These are phyloP conservation scores for Drosophila baimaii DNA, from an alignment of 1,140 invertebrate genomes.

Conservation along the genomic window DNA sequence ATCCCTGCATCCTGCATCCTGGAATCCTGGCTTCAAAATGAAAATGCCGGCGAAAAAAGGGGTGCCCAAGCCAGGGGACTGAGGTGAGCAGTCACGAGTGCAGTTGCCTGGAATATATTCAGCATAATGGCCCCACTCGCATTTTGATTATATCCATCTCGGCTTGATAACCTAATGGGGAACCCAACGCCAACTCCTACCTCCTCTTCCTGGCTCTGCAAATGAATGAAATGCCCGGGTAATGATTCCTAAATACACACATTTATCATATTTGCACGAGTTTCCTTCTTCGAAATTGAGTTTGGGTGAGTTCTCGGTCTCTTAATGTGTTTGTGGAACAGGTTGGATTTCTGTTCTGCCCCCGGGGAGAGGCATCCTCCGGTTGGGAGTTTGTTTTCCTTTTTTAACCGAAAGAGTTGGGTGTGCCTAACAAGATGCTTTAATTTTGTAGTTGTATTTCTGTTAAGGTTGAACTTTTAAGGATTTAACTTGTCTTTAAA, in stretches of 20 bases:
- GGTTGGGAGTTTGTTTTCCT: not conserved
- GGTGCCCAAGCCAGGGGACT: not conserved
- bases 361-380: not conserved
- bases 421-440: not conserved
- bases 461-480: not conserved
- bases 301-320: not conserved
- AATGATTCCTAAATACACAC: constrained; percentile 58
- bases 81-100: constrained; percentile 42
- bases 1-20: constrained; percentile 11
- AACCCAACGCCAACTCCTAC: constrained; percentile 8
- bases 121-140: constrained; percentile 39
- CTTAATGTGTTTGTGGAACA: constrained; percentile 18
- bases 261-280: constrained; percentile 48
- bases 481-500: not conserved
- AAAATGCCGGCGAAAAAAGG: constrained; percentile 19
- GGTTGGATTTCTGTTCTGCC: constrained; percentile 1
- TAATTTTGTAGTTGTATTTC: not conserved
- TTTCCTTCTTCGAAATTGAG: constrained; percentile 12
- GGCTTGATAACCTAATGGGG: constrained; percentile 50
- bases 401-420: not conserved
- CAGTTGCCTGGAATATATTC: constrained; percentile 44
- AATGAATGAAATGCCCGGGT: constrained; percentile 26
- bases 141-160: constrained; percentile 47
- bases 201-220: not conserved
- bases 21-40: constrained; percentile 14